Evolutionary conservation across 2,888 invertebrate genomes (phyloP).

Genomic region (Carpatolechia fugitivella): DNA sequence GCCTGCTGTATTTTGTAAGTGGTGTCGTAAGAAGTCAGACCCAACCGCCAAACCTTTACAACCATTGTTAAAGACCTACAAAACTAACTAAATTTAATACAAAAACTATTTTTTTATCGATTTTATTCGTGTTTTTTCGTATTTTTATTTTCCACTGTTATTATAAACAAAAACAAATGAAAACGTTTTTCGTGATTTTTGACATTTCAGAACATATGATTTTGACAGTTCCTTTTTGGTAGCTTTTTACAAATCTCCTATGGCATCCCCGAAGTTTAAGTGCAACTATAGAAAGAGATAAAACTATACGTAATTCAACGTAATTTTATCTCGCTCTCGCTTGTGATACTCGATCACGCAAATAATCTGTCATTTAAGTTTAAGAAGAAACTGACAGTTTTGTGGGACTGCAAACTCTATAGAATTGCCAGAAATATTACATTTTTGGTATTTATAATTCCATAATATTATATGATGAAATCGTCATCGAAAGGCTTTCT

Average conservation of each 20-base stretch:
- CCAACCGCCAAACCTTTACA: conserved; percentile 69
- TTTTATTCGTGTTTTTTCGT: background rate
- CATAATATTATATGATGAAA: too few relatives aligned
- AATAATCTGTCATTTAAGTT: too few relatives aligned
- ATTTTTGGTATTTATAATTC: background rate
- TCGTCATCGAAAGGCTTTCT: too few relatives aligned
- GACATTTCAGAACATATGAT: background rate
- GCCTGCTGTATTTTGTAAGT: conserved; percentile 62
- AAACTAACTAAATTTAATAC: background rate
- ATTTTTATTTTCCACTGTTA: background rate
- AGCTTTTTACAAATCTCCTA: background rate
- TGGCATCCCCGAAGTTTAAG: background rate
- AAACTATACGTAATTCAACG: background rate
- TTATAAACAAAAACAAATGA: background rate
- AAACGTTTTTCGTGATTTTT: background rate
- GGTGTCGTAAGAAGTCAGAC: conserved; percentile 64
- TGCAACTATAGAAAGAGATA: background rate
- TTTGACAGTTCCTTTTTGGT: background rate
- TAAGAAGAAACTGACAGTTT: background rate
- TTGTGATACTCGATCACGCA: too few relatives aligned
- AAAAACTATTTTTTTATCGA: background rate
- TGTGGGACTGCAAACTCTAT: background rate
- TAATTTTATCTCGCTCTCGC: background rate
- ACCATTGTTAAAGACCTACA: conserved; percentile 43
- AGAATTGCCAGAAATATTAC: background rate